These are phyloP conservation scores for Chaenocephalus aceratus DNA, from an alignment of 2,113 vertebrate species.

Conservation along the genomic window DNA sequence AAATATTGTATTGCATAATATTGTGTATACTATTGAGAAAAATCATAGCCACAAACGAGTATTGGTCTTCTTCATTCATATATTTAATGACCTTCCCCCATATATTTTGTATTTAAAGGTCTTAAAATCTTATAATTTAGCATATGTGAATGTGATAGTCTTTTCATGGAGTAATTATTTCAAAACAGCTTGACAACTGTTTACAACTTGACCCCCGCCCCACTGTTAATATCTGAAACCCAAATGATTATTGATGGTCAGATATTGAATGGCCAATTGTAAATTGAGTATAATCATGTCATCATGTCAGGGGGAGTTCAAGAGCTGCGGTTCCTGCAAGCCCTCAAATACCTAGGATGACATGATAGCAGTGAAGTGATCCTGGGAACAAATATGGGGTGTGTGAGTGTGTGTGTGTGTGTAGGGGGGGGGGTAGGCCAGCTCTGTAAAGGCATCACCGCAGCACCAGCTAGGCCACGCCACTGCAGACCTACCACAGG, in stretches of 20 bases:
- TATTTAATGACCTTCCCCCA: too few relatives aligned
- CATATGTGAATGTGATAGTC: too few relatives aligned
- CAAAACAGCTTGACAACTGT: too few relatives aligned
- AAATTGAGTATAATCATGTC: neutral
- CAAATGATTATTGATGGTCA: slow-evolving; percentile 3
- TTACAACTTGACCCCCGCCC: neutral
- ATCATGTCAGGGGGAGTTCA: slow-evolving; percentile 29
- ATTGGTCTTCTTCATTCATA: too few relatives aligned
- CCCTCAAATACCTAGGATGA: neutral
- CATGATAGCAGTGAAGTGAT: slow-evolving; percentile 30
- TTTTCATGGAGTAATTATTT: too few relatives aligned
- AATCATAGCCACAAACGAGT: too few relatives aligned
- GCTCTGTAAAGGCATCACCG: slow-evolving; percentile 51
- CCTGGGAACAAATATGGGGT: slow-evolving; percentile 15
- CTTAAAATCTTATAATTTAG: too few relatives aligned
- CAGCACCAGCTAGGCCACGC: slow-evolving; percentile 66
- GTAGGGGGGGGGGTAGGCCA: neutral
- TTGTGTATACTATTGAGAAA: too few relatives aligned
- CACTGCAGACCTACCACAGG: slow-evolving; percentile 67
- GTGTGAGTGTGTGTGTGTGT: neutral
- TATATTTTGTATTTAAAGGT: too few relatives aligned
- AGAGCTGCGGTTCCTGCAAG: slow-evolving; percentile 8
- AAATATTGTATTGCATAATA: too few relatives aligned
- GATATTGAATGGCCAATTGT: slow-evolving; percentile 2
- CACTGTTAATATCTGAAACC: neutral